phyloP scores from a whole-genome alignment of 37 sponge, comb jelly and placozoan genomes.

The Chondrosia reniformis region DNA sequence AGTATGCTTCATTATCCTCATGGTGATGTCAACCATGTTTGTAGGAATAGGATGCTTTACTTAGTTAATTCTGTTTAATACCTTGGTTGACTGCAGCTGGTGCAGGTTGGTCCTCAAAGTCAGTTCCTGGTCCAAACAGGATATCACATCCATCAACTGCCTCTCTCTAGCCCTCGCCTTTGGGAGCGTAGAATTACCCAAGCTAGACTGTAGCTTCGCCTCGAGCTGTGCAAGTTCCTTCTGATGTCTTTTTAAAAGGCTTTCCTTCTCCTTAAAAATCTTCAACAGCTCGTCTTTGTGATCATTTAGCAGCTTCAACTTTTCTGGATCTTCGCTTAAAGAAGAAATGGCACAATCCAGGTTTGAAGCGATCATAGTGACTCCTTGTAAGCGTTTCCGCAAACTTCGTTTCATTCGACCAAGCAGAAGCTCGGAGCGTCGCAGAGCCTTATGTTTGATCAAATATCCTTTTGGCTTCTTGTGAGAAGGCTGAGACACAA shows the following conservation, averaged over 20 bases:
- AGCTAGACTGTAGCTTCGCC: not conserved
- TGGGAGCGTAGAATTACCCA: not conserved
- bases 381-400: not conserved
- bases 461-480: not conserved
- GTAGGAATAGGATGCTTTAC: too few relatives aligned
- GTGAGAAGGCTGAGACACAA: not conserved
- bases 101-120: not conserved
- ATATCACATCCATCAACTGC: not conserved
- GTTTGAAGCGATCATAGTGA: not conserved
- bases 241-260: not conserved
- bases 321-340: not conserved
- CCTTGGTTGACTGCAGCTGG: constrained; percentile 21
- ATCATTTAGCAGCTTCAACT: not conserved
- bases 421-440: not conserved
- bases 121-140: constrained; percentile 9
- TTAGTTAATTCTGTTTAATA: not conserved
- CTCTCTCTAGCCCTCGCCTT: not conserved
- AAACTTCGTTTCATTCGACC: not conserved
- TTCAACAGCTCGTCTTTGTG: not conserved
- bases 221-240: not conserved
- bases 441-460: not conserved
- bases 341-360: not conserved
- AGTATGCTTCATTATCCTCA: too few relatives aligned
- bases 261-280: not conserved
- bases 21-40: too few relatives aligned